Conservation (phyloP, 64 coral and sea anemone genomes). For the Catalaphyllia jardinei region DNA sequence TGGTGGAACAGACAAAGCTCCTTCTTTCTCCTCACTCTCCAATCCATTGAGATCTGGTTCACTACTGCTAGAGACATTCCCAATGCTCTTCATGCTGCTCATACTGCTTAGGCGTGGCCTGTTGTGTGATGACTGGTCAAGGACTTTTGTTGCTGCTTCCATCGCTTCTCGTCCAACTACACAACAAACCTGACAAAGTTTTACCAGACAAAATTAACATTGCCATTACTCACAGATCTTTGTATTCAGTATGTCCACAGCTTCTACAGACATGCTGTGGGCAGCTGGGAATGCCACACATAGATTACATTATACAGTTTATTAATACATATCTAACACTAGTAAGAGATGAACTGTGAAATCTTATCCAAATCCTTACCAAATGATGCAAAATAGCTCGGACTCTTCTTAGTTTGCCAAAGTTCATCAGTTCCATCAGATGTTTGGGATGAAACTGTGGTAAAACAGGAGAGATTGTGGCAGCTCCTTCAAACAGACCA, state of each 20-base stretch:
- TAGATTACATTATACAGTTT: no score
- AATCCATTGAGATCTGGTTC: slow-evolving; percentile 46
- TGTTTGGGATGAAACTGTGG: slow-evolving; percentile 98
- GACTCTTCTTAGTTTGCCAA: slow-evolving; percentile 92
- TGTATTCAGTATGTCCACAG: not conserved
- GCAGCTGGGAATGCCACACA: no score
- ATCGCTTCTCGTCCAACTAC: slow-evolving; percentile 85
- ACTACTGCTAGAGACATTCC: slow-evolving; percentile 52
- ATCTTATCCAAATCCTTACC: slow-evolving; percentile 36
- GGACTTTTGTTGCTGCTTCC: slow-evolving; percentile 38
- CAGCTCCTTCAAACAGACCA: slow-evolving; percentile 90
- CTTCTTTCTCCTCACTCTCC: slow-evolving; percentile 70
- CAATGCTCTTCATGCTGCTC: slow-evolving; percentile 65
- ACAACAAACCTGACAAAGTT: slow-evolving; percentile 76
- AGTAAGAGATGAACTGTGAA: not conserved
- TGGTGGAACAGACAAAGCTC: slow-evolving; percentile 76
- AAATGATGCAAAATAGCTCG: slow-evolving; percentile 92
- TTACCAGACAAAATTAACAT: no score
- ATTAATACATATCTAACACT: no score
- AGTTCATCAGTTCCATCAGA: slow-evolving; percentile 98
- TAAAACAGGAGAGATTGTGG: slow-evolving; percentile 76
- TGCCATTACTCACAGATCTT: not conserved
- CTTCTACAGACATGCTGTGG: no score
- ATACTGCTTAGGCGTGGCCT: slow-evolving; percentile 79
- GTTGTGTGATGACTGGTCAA: slow-evolving; percentile 36